Percentiles rank a stretch among this genome's conserved stretches.
Evolutionary conservation across 2,888 invertebrate genomes (phyloP).

Genomic region (Pristionchus mayeri): DNA sequence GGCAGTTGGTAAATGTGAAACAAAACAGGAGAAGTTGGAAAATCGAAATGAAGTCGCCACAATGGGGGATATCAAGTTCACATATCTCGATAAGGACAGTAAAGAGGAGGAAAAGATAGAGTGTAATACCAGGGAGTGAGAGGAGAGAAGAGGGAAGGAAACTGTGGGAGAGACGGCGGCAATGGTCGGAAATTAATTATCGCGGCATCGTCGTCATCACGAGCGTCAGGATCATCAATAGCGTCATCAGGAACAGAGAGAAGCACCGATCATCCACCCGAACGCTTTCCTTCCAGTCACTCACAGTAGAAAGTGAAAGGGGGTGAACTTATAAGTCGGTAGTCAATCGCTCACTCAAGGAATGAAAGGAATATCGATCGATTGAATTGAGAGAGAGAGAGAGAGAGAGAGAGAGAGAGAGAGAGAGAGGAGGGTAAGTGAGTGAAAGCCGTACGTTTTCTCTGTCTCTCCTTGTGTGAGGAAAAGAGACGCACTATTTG

Average conservation of each 20-base stretch:
- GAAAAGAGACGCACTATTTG: slow-evolving; percentile 50
- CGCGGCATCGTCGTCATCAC: background rate
- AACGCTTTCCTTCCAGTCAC: background rate
- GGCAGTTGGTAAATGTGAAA: background rate
- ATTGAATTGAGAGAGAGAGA: slow-evolving; percentile 30
- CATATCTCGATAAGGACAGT: slow-evolving; percentile 24
- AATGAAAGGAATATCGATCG: slow-evolving; percentile 42
- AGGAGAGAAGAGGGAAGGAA: slow-evolving; percentile 3
- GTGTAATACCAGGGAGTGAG: slow-evolving; percentile 7
- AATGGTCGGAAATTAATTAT: background rate
- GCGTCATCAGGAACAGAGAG: background rate
- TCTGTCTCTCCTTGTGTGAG: slow-evolving; percentile 14
- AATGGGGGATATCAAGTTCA: background rate
- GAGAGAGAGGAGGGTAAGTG: slow-evolving; percentile 39
- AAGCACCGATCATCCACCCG: background rate
- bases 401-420: slow-evolving; percentile 48
- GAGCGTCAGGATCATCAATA: background rate
- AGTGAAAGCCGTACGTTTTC: slow-evolving; percentile 49
- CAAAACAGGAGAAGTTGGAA: background rate
- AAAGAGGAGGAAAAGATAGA: slow-evolving; percentile 39
- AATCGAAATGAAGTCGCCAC: slow-evolving; percentile 30
- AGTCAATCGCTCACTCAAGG: slow-evolving; percentile 22
- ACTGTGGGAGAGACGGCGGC: background rate
- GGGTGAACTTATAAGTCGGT: slow-evolving; percentile 17
- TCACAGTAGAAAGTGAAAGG: background rate